These are phyloP conservation scores for Styela clava DNA, from an alignment of 23 tunicate genomes.

Conservation along the genomic window DNA sequence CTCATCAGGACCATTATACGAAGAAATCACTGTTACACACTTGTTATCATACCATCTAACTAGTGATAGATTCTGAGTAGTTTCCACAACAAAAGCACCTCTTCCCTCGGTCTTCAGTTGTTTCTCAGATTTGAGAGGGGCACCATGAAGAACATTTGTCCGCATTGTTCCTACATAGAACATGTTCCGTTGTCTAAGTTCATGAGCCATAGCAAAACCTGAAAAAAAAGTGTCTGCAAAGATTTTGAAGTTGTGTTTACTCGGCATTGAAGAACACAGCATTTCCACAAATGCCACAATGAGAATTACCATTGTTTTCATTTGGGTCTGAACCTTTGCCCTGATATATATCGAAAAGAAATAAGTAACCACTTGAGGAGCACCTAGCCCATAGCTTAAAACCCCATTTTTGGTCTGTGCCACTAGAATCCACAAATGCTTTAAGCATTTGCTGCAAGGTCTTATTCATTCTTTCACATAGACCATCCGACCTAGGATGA, in stretches of 20 bases:
- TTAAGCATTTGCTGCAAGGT: too few relatives aligned
- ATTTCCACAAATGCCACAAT: too few relatives aligned
- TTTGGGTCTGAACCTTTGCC: too few relatives aligned
- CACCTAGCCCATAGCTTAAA: too few relatives aligned
- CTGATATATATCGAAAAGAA: too few relatives aligned
- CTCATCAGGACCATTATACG: conserved; percentile 13
- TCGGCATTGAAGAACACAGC: too few relatives aligned
- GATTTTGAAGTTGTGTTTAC: background rate
- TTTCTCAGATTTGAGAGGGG: conserved; percentile 11
- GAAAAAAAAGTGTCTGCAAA: conserved; percentile 15
- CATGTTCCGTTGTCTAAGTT: background rate
- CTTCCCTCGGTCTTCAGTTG: conserved; percentile 6
- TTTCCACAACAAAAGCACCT: conserved; percentile 11
- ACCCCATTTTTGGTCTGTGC: too few relatives aligned
- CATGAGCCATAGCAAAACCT: conserved; percentile 5
- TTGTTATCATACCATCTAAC: conserved; percentile 19
- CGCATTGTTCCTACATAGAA: conserved; percentile 6
- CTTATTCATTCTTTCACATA: too few relatives aligned
- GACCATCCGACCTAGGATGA: too few relatives aligned
- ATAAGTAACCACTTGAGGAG: too few relatives aligned
- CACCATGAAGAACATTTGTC: background rate
- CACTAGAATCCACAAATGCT: too few relatives aligned
- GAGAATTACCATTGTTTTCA: too few relatives aligned
- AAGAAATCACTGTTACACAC: conserved; percentile 3
- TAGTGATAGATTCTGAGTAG: conserved; percentile 5